Evolutionary conservation across 2,888 invertebrate genomes (phyloP).

Genomic region (Synergus umbraculus): DNA sequence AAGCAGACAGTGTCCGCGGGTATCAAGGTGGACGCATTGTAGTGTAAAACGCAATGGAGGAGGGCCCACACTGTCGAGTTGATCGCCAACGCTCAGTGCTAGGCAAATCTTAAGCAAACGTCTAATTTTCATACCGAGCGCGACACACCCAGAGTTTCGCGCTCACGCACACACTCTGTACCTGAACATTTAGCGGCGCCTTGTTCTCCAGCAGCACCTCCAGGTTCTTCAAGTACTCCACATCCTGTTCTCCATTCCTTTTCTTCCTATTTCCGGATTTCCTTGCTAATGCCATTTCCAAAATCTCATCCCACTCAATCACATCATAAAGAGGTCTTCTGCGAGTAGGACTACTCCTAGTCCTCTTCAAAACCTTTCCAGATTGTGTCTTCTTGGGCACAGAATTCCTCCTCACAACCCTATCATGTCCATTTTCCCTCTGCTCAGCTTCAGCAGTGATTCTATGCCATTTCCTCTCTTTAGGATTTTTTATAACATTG

Average conservation of each 20-base stretch:
- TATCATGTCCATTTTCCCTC: conserved; percentile 34
- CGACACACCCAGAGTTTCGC: conserved; percentile 54
- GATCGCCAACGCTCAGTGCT: conserved; percentile 26
- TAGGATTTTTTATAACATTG: conserved; percentile 66
- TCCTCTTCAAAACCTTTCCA: conserved; percentile 75
- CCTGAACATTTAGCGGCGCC: conserved; percentile 66
- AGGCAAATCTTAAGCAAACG: conserved; percentile 51
- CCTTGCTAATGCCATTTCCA: conserved; percentile 80
- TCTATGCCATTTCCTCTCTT: conserved; percentile 70
- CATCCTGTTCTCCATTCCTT: conserved; percentile 52
- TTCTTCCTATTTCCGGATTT: conserved; percentile 72
- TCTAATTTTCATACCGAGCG: conserved; percentile 59
- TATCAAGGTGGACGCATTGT: conserved; percentile 30
- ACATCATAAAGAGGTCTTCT: conserved; percentile 59
- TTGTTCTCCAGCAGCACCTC: conserved; percentile 66
- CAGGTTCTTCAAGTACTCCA: conserved; percentile 66
- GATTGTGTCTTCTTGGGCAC: conserved; percentile 77
- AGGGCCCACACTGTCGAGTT: conserved; percentile 18
- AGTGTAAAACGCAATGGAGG: conserved; percentile 31
- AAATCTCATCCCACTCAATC: conserved; percentile 78
- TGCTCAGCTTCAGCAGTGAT: conserved; percentile 70
- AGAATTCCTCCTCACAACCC: conserved; percentile 55
- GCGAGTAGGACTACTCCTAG: conserved; percentile 54
- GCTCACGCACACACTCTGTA: conserved; percentile 55
- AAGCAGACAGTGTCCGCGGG: background rate